Percentiles rank a stretch among this genome's conserved stretches.
Evolutionary conservation across 2,113 vertebrate species (phyloP).

Genomic region (Lepus americanus): DNA sequence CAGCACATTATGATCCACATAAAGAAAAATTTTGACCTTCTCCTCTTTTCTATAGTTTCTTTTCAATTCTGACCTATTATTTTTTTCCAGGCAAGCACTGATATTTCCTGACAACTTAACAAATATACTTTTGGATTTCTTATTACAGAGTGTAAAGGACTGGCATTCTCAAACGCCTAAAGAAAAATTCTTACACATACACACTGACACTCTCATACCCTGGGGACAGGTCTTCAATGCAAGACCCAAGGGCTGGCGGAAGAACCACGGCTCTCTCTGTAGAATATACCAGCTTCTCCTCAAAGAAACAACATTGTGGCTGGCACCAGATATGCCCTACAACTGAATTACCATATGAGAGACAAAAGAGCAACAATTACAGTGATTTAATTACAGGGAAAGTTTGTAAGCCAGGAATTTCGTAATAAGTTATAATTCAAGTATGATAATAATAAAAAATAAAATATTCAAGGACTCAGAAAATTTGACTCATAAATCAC

Average conservation of each 20-base stretch:
- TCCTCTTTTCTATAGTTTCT: background rate
- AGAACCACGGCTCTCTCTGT: background rate
- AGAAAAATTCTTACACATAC: background rate
- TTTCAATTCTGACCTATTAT: background rate
- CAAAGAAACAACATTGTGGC: slow-evolving; percentile 30
- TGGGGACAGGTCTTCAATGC: background rate
- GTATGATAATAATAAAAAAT: slow-evolving; percentile 37
- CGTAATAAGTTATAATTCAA: slow-evolving; percentile 56
- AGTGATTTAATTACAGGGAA: slow-evolving; percentile 55
- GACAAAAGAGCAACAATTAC: slow-evolving; percentile 6
- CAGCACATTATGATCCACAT: background rate
- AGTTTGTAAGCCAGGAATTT: slow-evolving; percentile 56
- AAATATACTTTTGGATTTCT: background rate
- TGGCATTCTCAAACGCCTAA: background rate
- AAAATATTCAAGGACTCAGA: slow-evolving; percentile 64
- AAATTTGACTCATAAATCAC: slow-evolving; percentile 62
- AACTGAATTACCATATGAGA: background rate
- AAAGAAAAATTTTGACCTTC: background rate
- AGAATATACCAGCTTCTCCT: background rate
- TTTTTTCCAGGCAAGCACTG: background rate
- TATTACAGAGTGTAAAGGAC: background rate
- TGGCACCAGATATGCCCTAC: background rate
- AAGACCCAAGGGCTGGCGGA: background rate
- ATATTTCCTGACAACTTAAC: background rate
- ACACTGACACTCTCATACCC: background rate